These are phyloP conservation scores for Drosophila meridionalis DNA, from an alignment of 2,888 invertebrate species.

Conservation along the genomic window DNA sequence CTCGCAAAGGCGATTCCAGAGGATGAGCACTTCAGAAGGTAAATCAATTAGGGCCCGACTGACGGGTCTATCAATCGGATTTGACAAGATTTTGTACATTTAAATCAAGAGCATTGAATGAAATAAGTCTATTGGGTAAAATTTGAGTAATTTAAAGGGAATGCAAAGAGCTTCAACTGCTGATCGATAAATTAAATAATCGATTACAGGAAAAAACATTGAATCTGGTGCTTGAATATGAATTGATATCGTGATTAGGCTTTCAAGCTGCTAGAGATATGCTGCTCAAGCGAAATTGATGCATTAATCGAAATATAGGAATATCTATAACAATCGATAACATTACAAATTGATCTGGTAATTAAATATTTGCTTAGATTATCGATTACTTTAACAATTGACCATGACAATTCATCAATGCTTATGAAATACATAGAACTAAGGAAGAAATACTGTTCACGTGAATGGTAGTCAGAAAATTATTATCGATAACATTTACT, in stretches of 20 bases:
- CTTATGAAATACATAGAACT: too few relatives aligned
- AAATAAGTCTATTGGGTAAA: not conserved
- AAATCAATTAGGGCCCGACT: constrained; percentile 9
- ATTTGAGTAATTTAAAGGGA: not conserved
- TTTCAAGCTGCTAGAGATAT: not conserved
- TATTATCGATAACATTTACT: too few relatives aligned
- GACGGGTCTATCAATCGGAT: constrained; percentile 8
- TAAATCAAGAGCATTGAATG: too few relatives aligned
- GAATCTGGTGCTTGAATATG: not conserved
- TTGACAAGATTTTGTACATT: too few relatives aligned
- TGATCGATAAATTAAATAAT: not conserved
- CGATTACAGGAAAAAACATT: not conserved
- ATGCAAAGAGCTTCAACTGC: not conserved
- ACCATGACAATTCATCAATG: too few relatives aligned
- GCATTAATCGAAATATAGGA: not conserved
- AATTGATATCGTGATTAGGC: too few relatives aligned
- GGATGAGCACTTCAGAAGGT: constrained; percentile 1
- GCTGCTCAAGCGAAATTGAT: not conserved
- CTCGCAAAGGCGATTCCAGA: not conserved
- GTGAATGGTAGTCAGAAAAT: too few relatives aligned
- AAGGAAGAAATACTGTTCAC: too few relatives aligned
- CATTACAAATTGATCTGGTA: not conserved
- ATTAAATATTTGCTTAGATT: not conserved
- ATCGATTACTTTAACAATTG: too few relatives aligned
- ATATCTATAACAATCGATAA: not conserved